Conservation (phyloP, 1,140 invertebrate genomes). For the Venustaconcha ellipsiformis region DNA sequence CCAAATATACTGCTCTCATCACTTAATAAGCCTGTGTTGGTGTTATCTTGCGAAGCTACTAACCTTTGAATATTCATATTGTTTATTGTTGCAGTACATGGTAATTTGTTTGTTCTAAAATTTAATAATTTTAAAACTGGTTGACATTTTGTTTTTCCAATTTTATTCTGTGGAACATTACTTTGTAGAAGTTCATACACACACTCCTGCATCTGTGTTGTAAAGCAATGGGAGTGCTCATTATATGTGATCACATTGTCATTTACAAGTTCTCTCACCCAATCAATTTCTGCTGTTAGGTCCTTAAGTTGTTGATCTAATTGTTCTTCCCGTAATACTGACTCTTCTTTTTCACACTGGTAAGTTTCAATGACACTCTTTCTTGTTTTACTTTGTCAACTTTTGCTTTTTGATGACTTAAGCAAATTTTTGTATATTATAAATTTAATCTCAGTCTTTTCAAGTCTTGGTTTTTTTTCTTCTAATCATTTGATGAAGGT, state of each 20-base stretch:
- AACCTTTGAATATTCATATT: conserved; percentile 35
- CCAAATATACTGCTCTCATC: conserved; percentile 36
- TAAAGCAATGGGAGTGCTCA: neutral
- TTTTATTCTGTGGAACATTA: conserved; percentile 8
- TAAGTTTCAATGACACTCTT: too few species aligned
- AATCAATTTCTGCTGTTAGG: neutral
- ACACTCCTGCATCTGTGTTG: conserved; percentile 13
- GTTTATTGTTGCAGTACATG: neutral
- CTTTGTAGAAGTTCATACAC: conserved; percentile 9
- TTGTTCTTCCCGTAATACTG: too few species aligned
- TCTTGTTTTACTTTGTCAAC: too few species aligned
- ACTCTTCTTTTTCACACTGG: too few species aligned
- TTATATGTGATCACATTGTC: conserved; percentile 8
- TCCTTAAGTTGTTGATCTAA: neutral
- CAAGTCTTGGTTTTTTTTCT: too few species aligned
- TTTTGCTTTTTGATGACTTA: too few species aligned
- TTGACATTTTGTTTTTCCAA: conserved; percentile 10
- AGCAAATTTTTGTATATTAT: too few species aligned
- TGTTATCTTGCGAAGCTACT: conserved; percentile 12
- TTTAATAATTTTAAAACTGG: conserved; percentile 7
- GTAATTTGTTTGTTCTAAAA: conserved; percentile 17
- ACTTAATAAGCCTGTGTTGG: conserved; percentile 19
- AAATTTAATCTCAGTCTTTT: too few species aligned
- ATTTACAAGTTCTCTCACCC: neutral
- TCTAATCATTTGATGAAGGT: too few species aligned